These are phyloP conservation scores for Rhagoletis zephyria DNA, from an alignment of 1,140 invertebrate species.

Conservation along the genomic window DNA sequence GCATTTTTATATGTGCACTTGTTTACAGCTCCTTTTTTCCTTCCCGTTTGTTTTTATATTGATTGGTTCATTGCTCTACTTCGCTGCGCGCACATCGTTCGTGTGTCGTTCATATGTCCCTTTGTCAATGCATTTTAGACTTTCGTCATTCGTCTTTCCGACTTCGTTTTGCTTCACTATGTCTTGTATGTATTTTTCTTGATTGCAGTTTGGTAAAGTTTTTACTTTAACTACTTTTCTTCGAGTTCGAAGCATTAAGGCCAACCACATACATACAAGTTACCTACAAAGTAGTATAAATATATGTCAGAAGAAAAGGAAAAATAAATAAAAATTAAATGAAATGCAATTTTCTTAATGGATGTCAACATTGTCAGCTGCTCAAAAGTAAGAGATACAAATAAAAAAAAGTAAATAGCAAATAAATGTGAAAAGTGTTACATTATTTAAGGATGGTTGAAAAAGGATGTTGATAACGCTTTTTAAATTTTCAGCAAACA, in stretches of 20 bases:
- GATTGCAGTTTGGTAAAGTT: not conserved
- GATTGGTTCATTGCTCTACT: not conserved
- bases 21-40: not conserved
- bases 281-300: no score
- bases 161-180: not conserved
- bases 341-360: conserved; percentile 38
- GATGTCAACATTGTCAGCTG: not conserved
- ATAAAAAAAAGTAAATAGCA: no score
- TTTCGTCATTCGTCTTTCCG: no score
- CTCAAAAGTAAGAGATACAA: no score
- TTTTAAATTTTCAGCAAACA: no score
- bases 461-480: no score
- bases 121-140: not conserved
- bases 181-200: not conserved
- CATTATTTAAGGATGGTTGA: no score
- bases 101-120: not conserved
- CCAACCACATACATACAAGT: no score
- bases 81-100: not conserved
- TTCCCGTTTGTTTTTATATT: not conserved
- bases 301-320: no score
- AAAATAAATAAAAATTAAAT: conserved; percentile 17
- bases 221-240: not conserved
- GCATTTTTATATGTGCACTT: not conserved
- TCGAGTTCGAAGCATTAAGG: no score
- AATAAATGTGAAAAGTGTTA: no score